Conservation (phyloP, 2,113 vertebrate genomes). For the Leptobrachium ailaonicum region DNA sequence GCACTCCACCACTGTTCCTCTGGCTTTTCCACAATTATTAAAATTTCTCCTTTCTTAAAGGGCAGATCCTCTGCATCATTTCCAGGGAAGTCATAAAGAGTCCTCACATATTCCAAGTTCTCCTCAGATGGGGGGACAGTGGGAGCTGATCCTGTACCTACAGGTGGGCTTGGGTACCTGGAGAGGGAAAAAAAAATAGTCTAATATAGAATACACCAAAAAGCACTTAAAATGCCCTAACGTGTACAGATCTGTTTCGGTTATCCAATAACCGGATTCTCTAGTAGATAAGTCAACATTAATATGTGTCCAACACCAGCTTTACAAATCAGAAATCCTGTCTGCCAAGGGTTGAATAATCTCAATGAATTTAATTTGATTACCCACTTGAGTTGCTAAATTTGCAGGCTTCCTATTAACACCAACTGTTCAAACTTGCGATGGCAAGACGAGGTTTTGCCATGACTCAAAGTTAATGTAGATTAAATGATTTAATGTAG, state of each 20-base stretch:
- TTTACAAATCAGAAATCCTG: background rate
- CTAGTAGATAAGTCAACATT: background rate
- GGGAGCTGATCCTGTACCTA: constrained; percentile 71
- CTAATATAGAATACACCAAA: background rate
- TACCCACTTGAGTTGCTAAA: constrained; percentile 12
- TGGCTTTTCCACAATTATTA: constrained; percentile 93
- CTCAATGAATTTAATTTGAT: constrained; percentile 14
- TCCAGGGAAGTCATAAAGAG: constrained; percentile 95
- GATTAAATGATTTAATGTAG: too few species aligned
- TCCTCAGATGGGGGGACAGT: constrained; percentile 74
- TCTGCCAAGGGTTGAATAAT: constrained; percentile 11
- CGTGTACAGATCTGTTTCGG: background rate
- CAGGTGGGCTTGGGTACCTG: constrained; percentile 81
- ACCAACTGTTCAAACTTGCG: background rate
- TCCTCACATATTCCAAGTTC: constrained; percentile 90
- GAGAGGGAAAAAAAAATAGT: background rate
- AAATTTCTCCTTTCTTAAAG: constrained; percentile 93
- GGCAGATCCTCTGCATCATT: constrained; percentile 96
- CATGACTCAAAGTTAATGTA: too few species aligned
- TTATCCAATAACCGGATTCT: too few species aligned
- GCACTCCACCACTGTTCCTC: constrained; percentile 99
- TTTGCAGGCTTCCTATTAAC: background rate
- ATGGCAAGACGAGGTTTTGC: background rate
- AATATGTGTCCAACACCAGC: background rate
- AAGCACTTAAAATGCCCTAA: too few species aligned